Evolutionary conservation across 2,797 vertebrate species (phyloP), one percentile per base, ranked within the genome.

Genomic region (Mallotus villosus): DNA sequence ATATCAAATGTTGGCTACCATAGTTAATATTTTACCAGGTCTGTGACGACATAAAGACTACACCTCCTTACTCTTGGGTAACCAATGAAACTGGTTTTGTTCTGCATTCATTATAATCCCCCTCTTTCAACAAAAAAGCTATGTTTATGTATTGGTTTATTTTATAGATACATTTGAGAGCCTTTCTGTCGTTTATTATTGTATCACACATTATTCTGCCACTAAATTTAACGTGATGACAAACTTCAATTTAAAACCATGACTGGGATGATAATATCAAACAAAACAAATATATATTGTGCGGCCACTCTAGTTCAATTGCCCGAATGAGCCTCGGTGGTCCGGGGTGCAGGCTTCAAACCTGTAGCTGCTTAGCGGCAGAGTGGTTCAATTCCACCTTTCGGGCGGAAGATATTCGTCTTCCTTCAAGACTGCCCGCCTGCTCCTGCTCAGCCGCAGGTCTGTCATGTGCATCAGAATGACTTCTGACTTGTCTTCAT

Each of bases 341-440:
- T 97, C 97, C 96, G 96, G 95, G 96, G 97, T 99, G 97, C 97
- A 98, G 97, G 96, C 97, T 99, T 99, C 97, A 99, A 99, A 99
- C 97, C 96, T 98, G 97, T 95, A 98, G 97, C 96, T 98, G 97
- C 96, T 60, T 97, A 98, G 95, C 95, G 95, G 95, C 97, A 99
- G 97, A 99, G 97, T 99, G 97, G 97, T 95, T 98, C 97, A 96
- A 98, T 99, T 99, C 97, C 97, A 98, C 97, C 97, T 97, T 99
- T 92, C 96, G 96, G 97, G 97, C 96, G 95, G 1, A 0, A 0
- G 41, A 14, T 14, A 46, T 3, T 46, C 12, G 9, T 3, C 11
- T 12, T 3, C 12, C 11, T 46, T 2, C 41, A n/a, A n/a, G n/a
- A n/a, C n/a, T n/a, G n/a, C n/a, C n/a, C n/a, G n/a, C n/a, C n/a